Base-by-base conservation (phyloP, 2,797 vertebrate genomes). In the Mormyrops attenuatus region DNA sequence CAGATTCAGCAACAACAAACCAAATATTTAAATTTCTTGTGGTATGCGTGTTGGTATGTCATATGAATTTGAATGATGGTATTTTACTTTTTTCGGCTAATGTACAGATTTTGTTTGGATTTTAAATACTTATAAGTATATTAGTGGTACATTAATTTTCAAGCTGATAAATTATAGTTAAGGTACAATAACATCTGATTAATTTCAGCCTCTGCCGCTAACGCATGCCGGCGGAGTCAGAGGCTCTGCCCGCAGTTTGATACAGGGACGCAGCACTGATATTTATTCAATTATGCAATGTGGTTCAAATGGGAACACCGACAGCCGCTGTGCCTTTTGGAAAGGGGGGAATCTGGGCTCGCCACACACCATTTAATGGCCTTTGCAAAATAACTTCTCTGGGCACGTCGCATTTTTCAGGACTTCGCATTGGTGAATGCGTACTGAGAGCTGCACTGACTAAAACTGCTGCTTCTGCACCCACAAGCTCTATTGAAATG, bases 271-370 rank as follows among this genome's bases (percentile, higher is more conserved):
- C 93, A 93, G 94, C 93, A 93, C 93, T 95, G 93, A 94, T 95
- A 95, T 95, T 94, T 95, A 95, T 96, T 95, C 91, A 92, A 26
- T 93, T 94, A 94, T 96, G 94, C 94, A 95, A 95, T 93, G 93
- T 90, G 92, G 94, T 89, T 94, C 73, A 89, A 89, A 86, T 92
- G 90, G 91, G 92, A 92, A 90, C 87, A 34, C 87, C 89, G 89
- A 87, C 90, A 89, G 92, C 92, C 91, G 90, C 88, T 91, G 95
- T 96, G 95, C 95, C 95, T 96, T 95, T 93, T 55, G 3, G 49
- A 17, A 66, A 91, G 87, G 53, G 34, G 92, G 92, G 92, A 90
- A 92, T 93, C 69, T 92, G 90, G 90, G 55, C 90, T 88, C 77
- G 57, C 91, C 92, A 92, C 91, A 90, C 89, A 88, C 17, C 26